Evolutionary conservation across 1,140 invertebrate species (phyloP), one percentile per base, ranked within the genome.

Genomic region (Neotoxoptera formosana): DNA sequence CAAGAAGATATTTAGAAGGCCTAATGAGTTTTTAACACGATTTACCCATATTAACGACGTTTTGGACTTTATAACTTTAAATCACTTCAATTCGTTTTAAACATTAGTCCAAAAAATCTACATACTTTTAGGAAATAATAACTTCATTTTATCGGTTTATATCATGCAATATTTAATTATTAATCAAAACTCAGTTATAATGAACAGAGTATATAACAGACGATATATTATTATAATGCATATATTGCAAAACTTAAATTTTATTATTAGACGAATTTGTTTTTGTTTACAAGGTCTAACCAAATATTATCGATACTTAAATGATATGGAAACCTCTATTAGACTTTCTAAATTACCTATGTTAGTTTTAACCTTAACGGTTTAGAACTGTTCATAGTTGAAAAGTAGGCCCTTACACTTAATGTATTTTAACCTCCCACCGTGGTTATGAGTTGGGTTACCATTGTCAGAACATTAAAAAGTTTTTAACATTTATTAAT

Each of bases 21-120:
- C 11, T 56, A 90, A 90, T 36, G 88, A 56, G 88, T 36, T 56
- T 56, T 56, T 41, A 36, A 90, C 88, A 90, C 11, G 88, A 90
- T 41, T 34, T 25, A 90, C 20, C 88, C 34, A 7, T 41, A 56
- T 90, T 53, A 25, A 90, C 34, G 2, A 41, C 25, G 30, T 34
- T 90, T 56, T 53, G 34, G 53, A 17, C 7, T 56, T 23, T 1
- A 56, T 56, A 41, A 90, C 51, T 90, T 60, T 90, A 41, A 56
- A 90, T 56, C 14, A 23, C 9, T 34, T 89, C n/a, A 3, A 9
- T 11, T 56, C n/a, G 41, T 41, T 56, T 41, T 41, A 8, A 30
- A 41, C 25, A 90, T 90, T 56, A 36, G 7, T 56, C 48, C 17
- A 87, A 47, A 48, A 87, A 87, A 47, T 45, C 9, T 47, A 30